Evolutionary conservation across 2,888 invertebrate genomes (phyloP), one percentile per base, ranked within the genome.

Genomic region (Lathronympha strigana): DNA sequence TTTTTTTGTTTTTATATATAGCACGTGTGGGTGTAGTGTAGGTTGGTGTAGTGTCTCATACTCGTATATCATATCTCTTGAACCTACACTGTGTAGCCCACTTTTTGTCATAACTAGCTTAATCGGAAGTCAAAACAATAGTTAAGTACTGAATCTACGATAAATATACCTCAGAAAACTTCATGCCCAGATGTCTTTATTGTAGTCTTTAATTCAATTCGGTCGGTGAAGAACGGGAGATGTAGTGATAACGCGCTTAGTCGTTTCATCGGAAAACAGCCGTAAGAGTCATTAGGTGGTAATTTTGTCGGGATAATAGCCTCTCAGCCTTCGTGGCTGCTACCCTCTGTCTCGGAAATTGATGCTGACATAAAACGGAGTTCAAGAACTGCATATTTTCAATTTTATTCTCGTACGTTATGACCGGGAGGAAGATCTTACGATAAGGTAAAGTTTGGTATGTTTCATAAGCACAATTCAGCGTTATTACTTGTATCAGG

Each of bases 261-360:
- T n/a, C 40, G 40, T 31, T 60, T 50, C 9, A 28, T 40, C 49
- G 50, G 36, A 36, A 38, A 61, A 28, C 49, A 61, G 23, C 49
- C 31, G 45, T 55, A 28, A 55, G 25, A 55, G 55, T 55, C 40
- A 43, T 55, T 43, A 55, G 55, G n/a, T 40, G 25, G 55, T 55
- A 55, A 55, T 55, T 55, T 43, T 19, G 55, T 43, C 55, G 28
- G 25, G 38, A 55, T 55, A 55, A 55, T 55, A 17, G 40, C 25
- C 9, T 40, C 15, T n/a, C 40, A 40, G 51, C 19, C 50, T 15
- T 23, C 38, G 23, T 25, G 38, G 40, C 36, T 38, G 53, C 38
- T 15, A 25, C 17, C 54, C 40, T 55, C 9, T 28, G 15, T 55
- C 15, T 40, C 54, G 54, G 43, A 55, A 55, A 55, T 55, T 55